phyloP scores from a whole-genome alignment of 1,140 invertebrate genomes.

The Sinonovacula constricta region DNA sequence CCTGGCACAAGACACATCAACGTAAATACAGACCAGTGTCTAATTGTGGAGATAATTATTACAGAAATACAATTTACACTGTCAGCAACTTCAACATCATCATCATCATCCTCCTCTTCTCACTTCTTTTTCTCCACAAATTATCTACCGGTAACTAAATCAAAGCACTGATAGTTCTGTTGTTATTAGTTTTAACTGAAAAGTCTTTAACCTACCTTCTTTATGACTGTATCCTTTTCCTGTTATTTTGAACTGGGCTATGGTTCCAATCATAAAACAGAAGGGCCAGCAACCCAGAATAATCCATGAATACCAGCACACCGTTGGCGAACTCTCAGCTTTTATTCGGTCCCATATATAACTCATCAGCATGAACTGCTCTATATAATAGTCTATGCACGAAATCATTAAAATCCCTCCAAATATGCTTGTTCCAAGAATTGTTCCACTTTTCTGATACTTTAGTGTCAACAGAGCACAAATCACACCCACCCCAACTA shows the following conservation, averaged over 20 bases:
- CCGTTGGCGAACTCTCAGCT: conserved; percentile 77
- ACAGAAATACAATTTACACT: too few species aligned
- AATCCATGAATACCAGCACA: conserved; percentile 89
- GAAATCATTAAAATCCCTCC: conserved; percentile 86
- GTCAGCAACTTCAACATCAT: too few species aligned
- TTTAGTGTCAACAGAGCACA: conserved; percentile 87
- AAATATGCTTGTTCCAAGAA: conserved; percentile 87
- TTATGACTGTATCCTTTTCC: conserved; percentile 84
- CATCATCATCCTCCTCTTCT: too few species aligned
- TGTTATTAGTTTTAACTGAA: neutral
- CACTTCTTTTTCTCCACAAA: too few species aligned
- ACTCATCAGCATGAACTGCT: conserved; percentile 84
- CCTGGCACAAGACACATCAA: too few species aligned
- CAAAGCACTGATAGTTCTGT: neutral
- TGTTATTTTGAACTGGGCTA: conserved; percentile 86
- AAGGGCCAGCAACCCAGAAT: conserved; percentile 87
- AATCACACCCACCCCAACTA: conserved; percentile 84
- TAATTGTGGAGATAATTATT: too few species aligned
- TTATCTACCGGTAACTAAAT: neutral
- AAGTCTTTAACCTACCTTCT: conserved; percentile 68
- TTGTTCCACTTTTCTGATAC: conserved; percentile 87
- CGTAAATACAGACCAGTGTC: too few species aligned
- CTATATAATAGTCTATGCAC: conserved; percentile 88
- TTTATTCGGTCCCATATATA: conserved; percentile 84
- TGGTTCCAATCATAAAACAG: conserved; percentile 84